Conservation (phyloP, 2,888 invertebrate species). For the Caenorhabditis auriculariae region DNA sequence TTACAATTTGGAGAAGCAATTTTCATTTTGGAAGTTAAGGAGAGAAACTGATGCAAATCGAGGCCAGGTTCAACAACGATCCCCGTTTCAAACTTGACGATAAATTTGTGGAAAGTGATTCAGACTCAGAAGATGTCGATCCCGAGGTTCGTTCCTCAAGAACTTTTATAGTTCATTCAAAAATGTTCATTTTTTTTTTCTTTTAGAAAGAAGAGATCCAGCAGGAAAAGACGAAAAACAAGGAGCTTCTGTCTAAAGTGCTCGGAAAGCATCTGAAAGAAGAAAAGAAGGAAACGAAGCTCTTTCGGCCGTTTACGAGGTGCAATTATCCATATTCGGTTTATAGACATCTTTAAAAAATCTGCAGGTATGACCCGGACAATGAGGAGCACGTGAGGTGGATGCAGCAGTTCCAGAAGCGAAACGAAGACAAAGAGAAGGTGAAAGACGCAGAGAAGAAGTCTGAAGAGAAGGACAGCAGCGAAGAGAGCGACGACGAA, state of each 20-base stretch:
- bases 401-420: slow-evolving; percentile 32
- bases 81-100: slow-evolving; percentile 38
- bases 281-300: slow-evolving; percentile 36
- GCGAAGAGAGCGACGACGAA: slow-evolving; percentile 2
- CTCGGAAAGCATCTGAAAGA: slow-evolving; percentile 36
- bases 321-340: not conserved
- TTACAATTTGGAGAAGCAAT: not conserved
- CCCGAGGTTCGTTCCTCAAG: not conserved
- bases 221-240: slow-evolving; percentile 39
- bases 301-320: slow-evolving; percentile 37
- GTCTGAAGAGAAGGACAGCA: not conserved
- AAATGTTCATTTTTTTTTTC: slow-evolving; percentile 1
- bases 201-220: slow-evolving; percentile 13
- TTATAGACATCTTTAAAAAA: not conserved
- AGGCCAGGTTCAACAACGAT: slow-evolving; percentile 38
- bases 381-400: slow-evolving; percentile 50
- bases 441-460: slow-evolving; percentile 9
- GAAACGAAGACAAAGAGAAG: slow-evolving; percentile 2
- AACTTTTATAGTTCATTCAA: not conserved
- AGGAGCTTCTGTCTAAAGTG: slow-evolving; percentile 44
- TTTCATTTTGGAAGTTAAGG: slow-evolving; percentile 22
- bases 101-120: slow-evolving; percentile 33
- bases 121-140: slow-evolving; percentile 11
- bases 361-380: slow-evolving; percentile 47
- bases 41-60: slow-evolving; percentile 38